Base-by-base conservation (phyloP, 2,113 vertebrate genomes). In the Bubo scandiacus region DNA sequence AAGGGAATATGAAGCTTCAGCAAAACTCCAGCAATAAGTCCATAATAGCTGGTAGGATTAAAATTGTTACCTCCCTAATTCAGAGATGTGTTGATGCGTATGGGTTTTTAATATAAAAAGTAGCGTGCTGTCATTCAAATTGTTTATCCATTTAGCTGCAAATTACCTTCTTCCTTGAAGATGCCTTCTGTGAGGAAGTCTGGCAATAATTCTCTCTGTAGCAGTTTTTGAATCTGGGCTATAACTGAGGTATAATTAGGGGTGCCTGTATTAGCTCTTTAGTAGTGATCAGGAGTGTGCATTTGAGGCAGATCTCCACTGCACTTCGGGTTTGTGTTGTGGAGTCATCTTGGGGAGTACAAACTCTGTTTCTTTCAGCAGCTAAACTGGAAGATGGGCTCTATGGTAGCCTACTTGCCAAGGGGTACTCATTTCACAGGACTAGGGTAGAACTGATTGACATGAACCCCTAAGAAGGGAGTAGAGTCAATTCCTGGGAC, bases 401-500 rank as follows among this genome's bases (percentile, higher is more conserved):
- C 26, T 29, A 0, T 0, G 0, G 27, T 23, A 38, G 38, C 47
- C 61, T 40, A 23, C 36, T 61, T 88, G 45, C 45, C 55, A 30
- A n/a, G 45, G 45, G 27, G 10, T 57, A 6, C 14, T 72, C 12
- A 13, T 65, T 68, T 65, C 18, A 23, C 30, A 61, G 54, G 32
- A 22, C 36, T 40, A 7, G 22, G 42, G 43, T 15, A 61, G 54
- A 61, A 32, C 36, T 62, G 67, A 5, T 23, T 29, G 30, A 81
- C 25, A 34, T 58, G 40, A 89, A 66, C 70, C 10, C 26, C 66
- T 66, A n/a, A 54, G 55, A 45, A 65, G 21, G 43, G 57, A 80
- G 34, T 11, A 66, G 54, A 65, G 86, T 7, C 1, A 4, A 42
- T 36, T 77, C 30, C 43, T 61, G 66, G 38, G 22, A 57, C 51